Evolutionary conservation across 2,113 vertebrate genomes (phyloP).

Genomic region (Oryzias curvinotus): DNA sequence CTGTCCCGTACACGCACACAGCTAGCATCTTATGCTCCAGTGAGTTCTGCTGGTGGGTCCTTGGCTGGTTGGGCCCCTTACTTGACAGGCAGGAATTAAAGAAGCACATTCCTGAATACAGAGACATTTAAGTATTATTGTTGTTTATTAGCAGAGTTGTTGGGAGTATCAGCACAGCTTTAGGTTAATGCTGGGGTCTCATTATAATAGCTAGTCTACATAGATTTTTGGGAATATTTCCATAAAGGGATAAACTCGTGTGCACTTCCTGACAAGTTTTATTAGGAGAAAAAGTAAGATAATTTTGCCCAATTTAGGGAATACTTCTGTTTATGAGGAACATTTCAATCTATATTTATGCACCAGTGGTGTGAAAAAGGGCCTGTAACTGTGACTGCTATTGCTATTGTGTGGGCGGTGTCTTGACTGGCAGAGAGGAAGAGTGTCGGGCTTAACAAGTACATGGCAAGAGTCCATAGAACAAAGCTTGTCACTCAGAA

Average conservation of each 20-base stretch:
- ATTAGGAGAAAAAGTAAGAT: no score
- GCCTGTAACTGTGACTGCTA: not conserved
- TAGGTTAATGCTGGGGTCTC: conserved; percentile 34
- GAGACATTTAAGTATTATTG: conserved; percentile 57
- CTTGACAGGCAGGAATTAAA: conserved; percentile 62
- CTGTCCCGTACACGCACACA: conserved; percentile 58
- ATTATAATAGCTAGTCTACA: not conserved
- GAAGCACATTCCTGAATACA: conserved; percentile 60
- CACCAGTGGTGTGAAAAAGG: no score
- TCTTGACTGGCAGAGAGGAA: conserved; percentile 66
- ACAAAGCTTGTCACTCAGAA: conserved; percentile 66
- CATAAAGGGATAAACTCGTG: no score
- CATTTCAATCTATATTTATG: no score
- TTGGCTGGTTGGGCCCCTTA: conserved; percentile 27
- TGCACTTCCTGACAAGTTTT: no score
- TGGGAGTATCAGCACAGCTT: conserved; percentile 11
- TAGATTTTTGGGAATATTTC: no score
- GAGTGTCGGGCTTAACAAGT: conserved; percentile 69
- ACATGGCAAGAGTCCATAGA: conserved; percentile 61
- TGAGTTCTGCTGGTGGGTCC: conserved; percentile 41
- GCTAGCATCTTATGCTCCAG: conserved; percentile 59
- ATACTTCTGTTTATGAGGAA: no score
- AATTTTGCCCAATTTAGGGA: no score
- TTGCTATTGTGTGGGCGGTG: conserved; percentile 42
- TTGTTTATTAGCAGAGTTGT: conserved; percentile 50